These are phyloP conservation scores for Ridgeia piscesae DNA, from an alignment of 1,140 invertebrate genomes.

Conservation along the genomic window DNA sequence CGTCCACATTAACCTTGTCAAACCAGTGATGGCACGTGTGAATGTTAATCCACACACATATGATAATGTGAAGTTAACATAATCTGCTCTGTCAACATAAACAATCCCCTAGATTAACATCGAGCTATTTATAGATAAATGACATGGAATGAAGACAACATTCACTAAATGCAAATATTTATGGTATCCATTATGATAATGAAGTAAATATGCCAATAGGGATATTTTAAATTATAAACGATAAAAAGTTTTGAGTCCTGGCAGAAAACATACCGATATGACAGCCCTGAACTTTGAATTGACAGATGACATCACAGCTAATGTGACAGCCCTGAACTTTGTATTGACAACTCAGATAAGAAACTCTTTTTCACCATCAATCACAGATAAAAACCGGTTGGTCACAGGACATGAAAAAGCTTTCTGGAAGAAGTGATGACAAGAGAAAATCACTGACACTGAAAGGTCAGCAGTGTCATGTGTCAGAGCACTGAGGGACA, in stretches of 20 bases:
- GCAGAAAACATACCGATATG: background rate
- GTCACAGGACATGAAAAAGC: background rate
- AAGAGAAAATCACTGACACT: background rate
- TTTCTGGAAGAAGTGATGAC: background rate
- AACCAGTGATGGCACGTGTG: background rate
- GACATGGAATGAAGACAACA: background rate
- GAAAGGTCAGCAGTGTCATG: background rate
- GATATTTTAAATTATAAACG: background rate
- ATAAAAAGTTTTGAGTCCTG: background rate
- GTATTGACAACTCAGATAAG: background rate
- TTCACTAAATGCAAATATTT: background rate
- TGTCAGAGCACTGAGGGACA: background rate
- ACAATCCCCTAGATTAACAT: background rate
- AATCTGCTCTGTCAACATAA: background rate
- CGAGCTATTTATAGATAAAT: background rate
- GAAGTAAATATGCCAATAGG: background rate
- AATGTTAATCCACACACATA: background rate
- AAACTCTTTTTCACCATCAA: background rate
- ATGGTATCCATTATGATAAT: background rate
- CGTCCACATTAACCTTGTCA: background rate
- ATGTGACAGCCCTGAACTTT: background rate
- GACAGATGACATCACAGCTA: background rate
- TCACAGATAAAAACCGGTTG: background rate
- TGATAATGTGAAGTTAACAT: background rate
- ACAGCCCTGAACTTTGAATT: background rate